A percentile compares a stretch with the other conserved stretches of the same genome.
phyloP scores from a whole-genome alignment of 2,113 vertebrate species.

The Corydoras sp. region DNA sequence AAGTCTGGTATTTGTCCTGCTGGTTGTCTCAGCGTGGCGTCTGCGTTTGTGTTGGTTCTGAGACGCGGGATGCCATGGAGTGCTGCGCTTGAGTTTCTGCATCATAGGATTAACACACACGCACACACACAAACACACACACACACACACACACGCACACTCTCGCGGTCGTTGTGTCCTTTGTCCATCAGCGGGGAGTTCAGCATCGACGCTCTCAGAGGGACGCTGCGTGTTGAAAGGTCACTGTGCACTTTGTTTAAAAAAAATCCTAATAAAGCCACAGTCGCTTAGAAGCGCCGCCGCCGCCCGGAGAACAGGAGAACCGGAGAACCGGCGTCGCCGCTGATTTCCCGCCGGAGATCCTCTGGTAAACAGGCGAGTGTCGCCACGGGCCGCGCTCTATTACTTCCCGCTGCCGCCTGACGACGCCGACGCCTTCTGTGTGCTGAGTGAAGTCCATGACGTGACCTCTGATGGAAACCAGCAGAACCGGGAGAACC shows the following conservation, averaged over 20 bases:
- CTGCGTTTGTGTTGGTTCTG: not conserved
- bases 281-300: constrained; percentile 22
- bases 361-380: constrained; percentile 43
- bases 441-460: constrained; percentile 25
- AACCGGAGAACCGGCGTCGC: constrained; percentile 13
- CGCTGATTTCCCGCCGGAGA: constrained; percentile 35
- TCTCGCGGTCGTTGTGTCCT: constrained; percentile 32
- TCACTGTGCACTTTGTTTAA: constrained; percentile 57
- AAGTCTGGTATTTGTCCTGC: not conserved
- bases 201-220: constrained; percentile 41
- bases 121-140: not conserved
- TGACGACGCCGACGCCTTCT: constrained; percentile 5
- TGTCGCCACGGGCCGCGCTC: constrained; percentile 20
- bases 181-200: constrained; percentile 35
- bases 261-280: constrained; percentile 27
- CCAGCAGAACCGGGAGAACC: not conserved
- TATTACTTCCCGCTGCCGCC: constrained; percentile 14
- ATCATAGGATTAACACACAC: constrained; percentile 5
- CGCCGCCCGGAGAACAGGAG: constrained; percentile 11
- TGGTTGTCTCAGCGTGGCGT: not conserved
- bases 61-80: not conserved
- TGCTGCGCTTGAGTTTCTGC: not conserved
- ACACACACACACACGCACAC: constrained; percentile 12
- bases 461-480: constrained; percentile 28
- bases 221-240: constrained; percentile 54